Percentiles rank a stretch among this genome's conserved stretches.
These are phyloP conservation scores for Phengaris alcon DNA, from an alignment of 2,888 invertebrate species.

Conservation along the genomic window DNA sequence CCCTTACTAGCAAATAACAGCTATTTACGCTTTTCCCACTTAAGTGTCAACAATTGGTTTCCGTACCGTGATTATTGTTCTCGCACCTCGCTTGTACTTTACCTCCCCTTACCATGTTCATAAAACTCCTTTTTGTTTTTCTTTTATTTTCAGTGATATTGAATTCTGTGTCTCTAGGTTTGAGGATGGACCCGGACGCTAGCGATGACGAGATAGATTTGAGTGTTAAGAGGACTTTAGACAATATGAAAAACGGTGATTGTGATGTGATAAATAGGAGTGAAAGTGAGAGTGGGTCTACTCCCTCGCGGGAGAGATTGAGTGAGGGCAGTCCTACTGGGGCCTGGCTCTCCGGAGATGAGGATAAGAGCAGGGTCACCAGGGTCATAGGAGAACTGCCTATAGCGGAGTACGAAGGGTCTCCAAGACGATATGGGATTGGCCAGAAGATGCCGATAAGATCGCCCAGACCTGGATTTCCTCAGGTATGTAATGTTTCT, in stretches of 20 bases:
- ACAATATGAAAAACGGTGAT: conserved; percentile 75
- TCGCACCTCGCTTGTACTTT: background rate
- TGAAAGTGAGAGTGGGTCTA: conserved; percentile 66
- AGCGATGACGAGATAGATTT: conserved; percentile 75
- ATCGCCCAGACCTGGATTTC: conserved; percentile 92
- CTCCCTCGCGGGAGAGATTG: conserved; percentile 57
- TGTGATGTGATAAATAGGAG: conserved; percentile 72
- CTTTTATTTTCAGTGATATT: conserved; percentile 78
- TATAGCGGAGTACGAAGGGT: conserved; percentile 96
- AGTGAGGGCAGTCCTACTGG: conserved; percentile 64
- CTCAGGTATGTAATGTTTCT: conserved; percentile 75
- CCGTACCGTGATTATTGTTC: background rate
- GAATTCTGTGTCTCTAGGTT: conserved; percentile 77
- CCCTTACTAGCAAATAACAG: background rate
- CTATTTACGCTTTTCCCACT: background rate
- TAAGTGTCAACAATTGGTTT: background rate
- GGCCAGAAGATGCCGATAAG: conserved; percentile 85
- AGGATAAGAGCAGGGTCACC: conserved; percentile 72
- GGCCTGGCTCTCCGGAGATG: conserved; percentile 62
- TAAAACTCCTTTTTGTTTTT: conserved; percentile 57
- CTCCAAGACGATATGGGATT: conserved; percentile 91
- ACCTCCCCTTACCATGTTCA: conserved; percentile 47
- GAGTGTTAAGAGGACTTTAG: conserved; percentile 75
- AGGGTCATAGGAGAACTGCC: conserved; percentile 90
- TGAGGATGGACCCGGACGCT: conserved; percentile 75